Percentiles rank a stretch among this genome's conserved stretches.
Evolutionary conservation across 2,888 invertebrate species (phyloP).

Genomic region (Drosophila macrothrix): DNA sequence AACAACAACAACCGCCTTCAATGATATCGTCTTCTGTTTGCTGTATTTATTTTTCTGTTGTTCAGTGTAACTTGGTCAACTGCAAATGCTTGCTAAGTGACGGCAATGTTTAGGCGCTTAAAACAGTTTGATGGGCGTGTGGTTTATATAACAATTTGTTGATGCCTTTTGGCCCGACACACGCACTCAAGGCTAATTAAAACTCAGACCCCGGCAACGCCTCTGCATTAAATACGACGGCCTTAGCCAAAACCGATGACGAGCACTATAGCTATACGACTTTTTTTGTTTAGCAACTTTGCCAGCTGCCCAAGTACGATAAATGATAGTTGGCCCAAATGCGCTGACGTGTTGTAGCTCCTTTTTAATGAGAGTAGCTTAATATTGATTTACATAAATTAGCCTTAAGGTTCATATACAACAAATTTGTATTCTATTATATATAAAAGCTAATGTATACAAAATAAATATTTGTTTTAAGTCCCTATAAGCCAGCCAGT

Average conservation of each 20-base stretch:
- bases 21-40: constrained; percentile 49
- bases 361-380: not conserved
- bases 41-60: constrained; percentile 6
- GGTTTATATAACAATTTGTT: constrained; percentile 76
- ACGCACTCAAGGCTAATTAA: constrained; percentile 79
- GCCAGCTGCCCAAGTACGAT: constrained; percentile 29
- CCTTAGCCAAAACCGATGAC: constrained; percentile 31
- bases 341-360: constrained; percentile 64
- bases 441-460: not conserved
- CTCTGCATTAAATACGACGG: constrained; percentile 34
- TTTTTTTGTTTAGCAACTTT: constrained; percentile 3
- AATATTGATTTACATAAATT: constrained; percentile 3
- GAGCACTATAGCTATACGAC: constrained; percentile 12
- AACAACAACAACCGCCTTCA: constrained; percentile 19
- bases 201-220: constrained; percentile 67
- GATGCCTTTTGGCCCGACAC: constrained; percentile 66
- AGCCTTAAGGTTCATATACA: not conserved
- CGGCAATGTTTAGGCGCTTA: constrained; percentile 69
- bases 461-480: not conserved
- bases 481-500: not conserved
- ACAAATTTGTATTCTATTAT: not conserved
- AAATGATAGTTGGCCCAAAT: constrained; percentile 50
- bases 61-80: constrained; percentile 31
- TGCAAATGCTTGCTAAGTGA: constrained; percentile 51
- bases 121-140: constrained; percentile 69